These are phyloP conservation scores for Anthopleura xanthogrammica DNA, from an alignment of 92 coral and sea anemone genomes.

Conservation along the genomic window DNA sequence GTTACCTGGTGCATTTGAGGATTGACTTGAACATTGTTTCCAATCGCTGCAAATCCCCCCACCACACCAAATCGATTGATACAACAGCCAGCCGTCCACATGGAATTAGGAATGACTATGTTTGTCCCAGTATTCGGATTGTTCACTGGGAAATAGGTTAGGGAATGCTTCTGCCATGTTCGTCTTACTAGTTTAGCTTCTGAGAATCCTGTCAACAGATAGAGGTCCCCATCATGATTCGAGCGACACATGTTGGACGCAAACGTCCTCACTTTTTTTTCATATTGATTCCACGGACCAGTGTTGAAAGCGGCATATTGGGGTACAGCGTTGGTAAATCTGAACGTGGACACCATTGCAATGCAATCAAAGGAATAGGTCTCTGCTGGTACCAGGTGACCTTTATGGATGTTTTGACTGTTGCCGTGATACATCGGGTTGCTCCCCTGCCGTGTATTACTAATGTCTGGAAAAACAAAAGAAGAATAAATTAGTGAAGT, in stretches of 20 bases:
- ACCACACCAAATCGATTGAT: neutral
- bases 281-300: neutral
- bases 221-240: conserved; percentile 16
- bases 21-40: conserved; percentile 20
- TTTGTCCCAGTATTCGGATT: neutral
- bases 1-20: neutral
- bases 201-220: conserved; percentile 33
- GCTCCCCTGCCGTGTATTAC: neutral
- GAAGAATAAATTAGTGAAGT: no score
- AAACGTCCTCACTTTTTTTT: conserved; percentile 10
- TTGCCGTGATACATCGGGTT: neutral
- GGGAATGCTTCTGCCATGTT: no score
- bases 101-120: conserved; percentile 30
- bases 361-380: conserved; percentile 23
- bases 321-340: conserved; percentile 37
- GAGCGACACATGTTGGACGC: neutral
- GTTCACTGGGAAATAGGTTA: neutral
- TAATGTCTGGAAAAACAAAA: neutral
- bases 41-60: conserved; percentile 23
- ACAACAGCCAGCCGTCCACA: conserved; percentile 43
- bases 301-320: conserved; percentile 25
- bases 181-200: neutral
- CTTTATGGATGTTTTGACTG: neutral
- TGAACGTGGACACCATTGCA: conserved; percentile 31
- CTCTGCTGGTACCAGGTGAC: conserved; percentile 4